Percentiles rank a stretch among this genome's conserved stretches.
Evolutionary conservation across 2,888 invertebrate genomes (phyloP).

Genomic region (Drosophila neonasuta): DNA sequence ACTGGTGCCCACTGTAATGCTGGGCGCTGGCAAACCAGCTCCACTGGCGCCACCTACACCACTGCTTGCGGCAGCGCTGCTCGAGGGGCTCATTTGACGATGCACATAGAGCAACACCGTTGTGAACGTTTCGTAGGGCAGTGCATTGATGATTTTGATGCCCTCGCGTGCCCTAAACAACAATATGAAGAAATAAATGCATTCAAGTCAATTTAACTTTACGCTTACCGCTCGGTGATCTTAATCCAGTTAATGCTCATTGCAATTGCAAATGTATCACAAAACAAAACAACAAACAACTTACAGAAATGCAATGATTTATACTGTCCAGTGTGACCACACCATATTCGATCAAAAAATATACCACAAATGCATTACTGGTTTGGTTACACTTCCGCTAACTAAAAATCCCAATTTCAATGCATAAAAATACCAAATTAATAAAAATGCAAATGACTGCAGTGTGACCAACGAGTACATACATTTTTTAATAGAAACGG

Average conservation of each 20-base stretch:
- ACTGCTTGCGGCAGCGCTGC: slow-evolving; percentile 18
- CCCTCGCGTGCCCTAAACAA: slow-evolving; percentile 81
- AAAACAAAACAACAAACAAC: slow-evolving; percentile 7
- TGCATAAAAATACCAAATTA: no score
- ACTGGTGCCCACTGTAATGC: slow-evolving; percentile 58
- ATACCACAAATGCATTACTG: background rate
- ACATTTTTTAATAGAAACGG: no score
- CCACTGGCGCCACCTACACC: slow-evolving; percentile 35
- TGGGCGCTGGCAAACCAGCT: slow-evolving; percentile 6
- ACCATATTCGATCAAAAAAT: no score
- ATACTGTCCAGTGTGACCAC: background rate
- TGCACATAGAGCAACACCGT: slow-evolving; percentile 81
- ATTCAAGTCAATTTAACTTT: background rate
- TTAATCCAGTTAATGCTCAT: slow-evolving; percentile 69
- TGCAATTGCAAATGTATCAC: background rate
- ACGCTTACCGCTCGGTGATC: slow-evolving; percentile 58
- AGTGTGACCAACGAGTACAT: no score
- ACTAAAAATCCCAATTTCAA: background rate
- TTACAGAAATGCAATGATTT: slow-evolving; percentile 8
- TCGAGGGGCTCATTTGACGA: slow-evolving; percentile 79
- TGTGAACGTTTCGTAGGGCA: slow-evolving; percentile 80
- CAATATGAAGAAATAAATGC: background rate
- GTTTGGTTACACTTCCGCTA: background rate
- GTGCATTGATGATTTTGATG: slow-evolving; percentile 81
- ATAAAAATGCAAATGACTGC: no score